Evolutionary conservation across 2,113 vertebrate genomes (phyloP), one percentile per base, ranked within the genome.

Genomic region (Plotosus lineatus): DNA sequence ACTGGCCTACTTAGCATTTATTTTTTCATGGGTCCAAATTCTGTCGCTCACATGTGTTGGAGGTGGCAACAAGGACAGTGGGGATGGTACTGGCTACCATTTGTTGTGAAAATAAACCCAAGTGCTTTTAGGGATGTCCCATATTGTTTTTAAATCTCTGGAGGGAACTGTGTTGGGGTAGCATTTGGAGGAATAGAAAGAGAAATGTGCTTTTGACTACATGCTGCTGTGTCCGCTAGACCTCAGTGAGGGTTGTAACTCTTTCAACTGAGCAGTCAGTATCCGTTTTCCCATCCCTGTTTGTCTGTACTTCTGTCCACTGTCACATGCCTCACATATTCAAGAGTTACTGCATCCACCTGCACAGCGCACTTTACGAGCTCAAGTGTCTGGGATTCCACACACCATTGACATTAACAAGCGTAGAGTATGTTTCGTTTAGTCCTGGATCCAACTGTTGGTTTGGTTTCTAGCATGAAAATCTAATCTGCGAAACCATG

Each of bases 261-360:
- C 80, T 82, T 83, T 36, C 33, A 66, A 65, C 78, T 81, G 79
- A 83, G 61, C 15, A 55, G 80, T 48, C 61, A 42, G 26, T 78
- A 66, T 84, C 71, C 19, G 75, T 68, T 42, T 46, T 75, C 56
- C 69, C 76, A 79, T 84, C 44, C 48, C 31, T 8, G 26, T 79
- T 71, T 71, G 42, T 69, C 44, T 71, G n/a, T 46, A 40, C 9
- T 58, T 38, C 48, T 76, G 71, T 76, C 75, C 56, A 46, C 51
- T 63, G 85, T 76, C 75, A 76, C 79, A 78, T 68, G 75, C 79
- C 66, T 79, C 61, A 50, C 56, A 60, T 63, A 60, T 77, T 40
- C 33, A 58, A 74, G 77, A 85, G 65, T 82, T 75, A 82, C 79
- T 72, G 72, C 53, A 50, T 56, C 56, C 75, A 74, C 63, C 36